Percentiles rank a stretch among this genome's conserved stretches.
phyloP scores from a whole-genome alignment of 2,797 vertebrate species.

The Pantherophis alleghaniensis region DNA sequence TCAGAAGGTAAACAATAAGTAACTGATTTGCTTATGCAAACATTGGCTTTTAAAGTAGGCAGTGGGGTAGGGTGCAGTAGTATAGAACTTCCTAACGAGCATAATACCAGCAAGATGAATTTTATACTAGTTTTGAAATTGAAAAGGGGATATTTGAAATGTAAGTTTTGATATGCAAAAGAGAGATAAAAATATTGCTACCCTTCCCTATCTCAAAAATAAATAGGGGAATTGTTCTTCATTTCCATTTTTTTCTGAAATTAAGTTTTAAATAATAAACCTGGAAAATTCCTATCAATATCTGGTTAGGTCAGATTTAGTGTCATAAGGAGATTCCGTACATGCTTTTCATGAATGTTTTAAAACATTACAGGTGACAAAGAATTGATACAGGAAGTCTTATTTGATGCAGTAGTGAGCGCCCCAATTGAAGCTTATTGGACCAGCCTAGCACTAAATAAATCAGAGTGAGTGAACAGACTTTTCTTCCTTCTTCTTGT shows the following conservation, averaged over 20 bases:
- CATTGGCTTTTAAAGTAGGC: background rate
- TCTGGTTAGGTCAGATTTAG: background rate
- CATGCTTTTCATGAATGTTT: background rate
- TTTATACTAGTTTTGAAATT: background rate
- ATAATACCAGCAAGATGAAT: background rate
- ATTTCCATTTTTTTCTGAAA: slow-evolving; percentile 1
- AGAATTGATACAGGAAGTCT: slow-evolving; percentile 84
- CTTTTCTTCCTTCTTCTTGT: background rate
- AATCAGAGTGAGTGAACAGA: slow-evolving; percentile 74
- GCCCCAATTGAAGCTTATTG: slow-evolving; percentile 98
- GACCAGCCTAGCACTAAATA: slow-evolving; percentile 88
- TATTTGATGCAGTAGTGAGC: slow-evolving; percentile 93
- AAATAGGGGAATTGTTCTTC: background rate
- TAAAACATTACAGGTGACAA: slow-evolving; percentile 78
- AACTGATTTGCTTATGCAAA: background rate
- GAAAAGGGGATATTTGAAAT: background rate
- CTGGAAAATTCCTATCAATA: background rate
- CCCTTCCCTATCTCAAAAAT: background rate
- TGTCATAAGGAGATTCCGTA: background rate
- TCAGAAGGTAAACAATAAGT: background rate
- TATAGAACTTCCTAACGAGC: background rate
- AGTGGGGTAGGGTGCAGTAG: background rate
- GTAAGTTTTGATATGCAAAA: background rate
- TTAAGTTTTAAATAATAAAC: background rate
- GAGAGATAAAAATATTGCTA: background rate